Conservation (phyloP, 2,888 invertebrate species). For the Chorisops tibialis region DNA sequence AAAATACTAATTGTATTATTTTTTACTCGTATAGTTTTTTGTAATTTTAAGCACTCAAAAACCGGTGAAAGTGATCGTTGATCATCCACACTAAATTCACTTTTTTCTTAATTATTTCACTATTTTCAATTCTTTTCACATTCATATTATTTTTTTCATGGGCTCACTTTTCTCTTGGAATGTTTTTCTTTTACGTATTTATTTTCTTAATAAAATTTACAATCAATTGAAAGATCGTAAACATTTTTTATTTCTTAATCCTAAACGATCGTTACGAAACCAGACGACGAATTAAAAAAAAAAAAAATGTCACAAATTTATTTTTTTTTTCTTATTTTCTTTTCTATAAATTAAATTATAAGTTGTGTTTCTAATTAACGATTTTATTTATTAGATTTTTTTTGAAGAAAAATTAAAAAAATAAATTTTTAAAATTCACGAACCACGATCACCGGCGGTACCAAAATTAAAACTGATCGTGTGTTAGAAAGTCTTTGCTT, state of each 20-base stretch:
- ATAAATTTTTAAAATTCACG: slow-evolving; percentile 3
- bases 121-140: slow-evolving; percentile 6
- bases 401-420: not conserved
- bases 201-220: too few relatives aligned
- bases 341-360: not conserved
- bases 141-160: slow-evolving; percentile 11
- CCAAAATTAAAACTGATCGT: slow-evolving; percentile 29
- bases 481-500: slow-evolving; percentile 6
- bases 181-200: not conserved
- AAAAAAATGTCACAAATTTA: not conserved
- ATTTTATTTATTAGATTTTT: not conserved
- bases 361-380: not conserved
- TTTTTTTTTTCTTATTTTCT: not conserved
- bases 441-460: slow-evolving; percentile 32
- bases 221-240: too few relatives aligned
- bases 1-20: too few relatives aligned
- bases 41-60: not conserved
- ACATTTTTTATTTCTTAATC: too few relatives aligned
- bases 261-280: too few relatives aligned
- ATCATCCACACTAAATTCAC: slow-evolving; percentile 5
- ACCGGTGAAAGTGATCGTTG: slow-evolving; percentile 3
- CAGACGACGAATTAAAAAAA: not conserved
- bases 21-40: too few relatives aligned
- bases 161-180: slow-evolving; percentile 15
- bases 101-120: not conserved